Evolutionary conservation across 1,140 invertebrate genomes (phyloP).

Genomic region (Drosophila lowei): DNA sequence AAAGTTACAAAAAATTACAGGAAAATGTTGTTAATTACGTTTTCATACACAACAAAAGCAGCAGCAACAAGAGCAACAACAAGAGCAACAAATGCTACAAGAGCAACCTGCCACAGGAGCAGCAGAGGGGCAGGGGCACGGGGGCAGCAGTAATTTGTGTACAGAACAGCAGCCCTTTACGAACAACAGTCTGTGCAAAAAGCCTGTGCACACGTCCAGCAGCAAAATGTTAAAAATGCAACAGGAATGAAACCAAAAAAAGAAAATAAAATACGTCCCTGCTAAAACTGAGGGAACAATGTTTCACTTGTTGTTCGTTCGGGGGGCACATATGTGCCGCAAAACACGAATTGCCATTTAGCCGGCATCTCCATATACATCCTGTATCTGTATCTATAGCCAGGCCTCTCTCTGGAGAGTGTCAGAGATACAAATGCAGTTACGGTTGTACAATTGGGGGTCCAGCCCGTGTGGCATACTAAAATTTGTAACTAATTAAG

Average conservation of each 20-base stretch:
- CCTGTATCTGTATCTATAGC: slow-evolving; percentile 25
- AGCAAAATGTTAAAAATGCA: slow-evolving; percentile 60
- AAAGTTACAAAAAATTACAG: slow-evolving; percentile 52
- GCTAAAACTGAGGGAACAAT: slow-evolving; percentile 51
- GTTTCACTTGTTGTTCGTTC: slow-evolving; percentile 41
- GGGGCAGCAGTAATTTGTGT: slow-evolving; percentile 21
- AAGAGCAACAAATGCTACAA: slow-evolving; percentile 2
- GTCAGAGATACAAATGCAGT: slow-evolving; percentile 40
- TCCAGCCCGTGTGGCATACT: slow-evolving; percentile 53
- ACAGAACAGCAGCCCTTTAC: slow-evolving; percentile 20
- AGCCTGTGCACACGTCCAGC: slow-evolving; percentile 29
- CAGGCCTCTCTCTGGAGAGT: slow-evolving; percentile 18
- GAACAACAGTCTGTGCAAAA: slow-evolving; percentile 58
- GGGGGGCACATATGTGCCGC: slow-evolving; percentile 12
- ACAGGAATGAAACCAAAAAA: slow-evolving; percentile 50
- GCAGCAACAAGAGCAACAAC: slow-evolving; percentile 29
- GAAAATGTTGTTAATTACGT: slow-evolving; percentile 79
- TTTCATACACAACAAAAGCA: slow-evolving; percentile 64
- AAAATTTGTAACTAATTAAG: slow-evolving; percentile 68
- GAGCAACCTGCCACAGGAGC: slow-evolving; percentile 8
- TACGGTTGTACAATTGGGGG: slow-evolving; percentile 1
- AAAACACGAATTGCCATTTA: slow-evolving; percentile 73
- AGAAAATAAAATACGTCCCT: slow-evolving; percentile 64
- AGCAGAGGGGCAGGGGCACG: not conserved
- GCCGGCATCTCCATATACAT: slow-evolving; percentile 31